Conservation (phyloP, 2,113 vertebrate species). For the Varanus komodoensis region DNA sequence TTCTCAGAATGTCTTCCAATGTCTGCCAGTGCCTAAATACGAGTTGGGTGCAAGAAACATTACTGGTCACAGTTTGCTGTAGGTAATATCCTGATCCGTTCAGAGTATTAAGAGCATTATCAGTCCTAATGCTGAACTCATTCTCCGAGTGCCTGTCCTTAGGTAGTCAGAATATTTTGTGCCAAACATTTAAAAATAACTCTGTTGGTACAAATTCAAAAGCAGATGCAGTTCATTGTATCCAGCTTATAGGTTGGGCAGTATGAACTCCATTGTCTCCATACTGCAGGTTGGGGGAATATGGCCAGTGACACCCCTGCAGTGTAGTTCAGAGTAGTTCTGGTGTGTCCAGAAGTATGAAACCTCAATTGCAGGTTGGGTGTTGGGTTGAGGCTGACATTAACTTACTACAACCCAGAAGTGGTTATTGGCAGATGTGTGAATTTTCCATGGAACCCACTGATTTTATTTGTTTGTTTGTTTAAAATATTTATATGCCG, state of each 20-base stretch:
- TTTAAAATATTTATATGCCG: no score
- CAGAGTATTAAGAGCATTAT: not conserved
- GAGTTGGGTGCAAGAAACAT: not conserved
- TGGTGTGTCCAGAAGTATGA: no score
- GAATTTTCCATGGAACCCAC: no score
- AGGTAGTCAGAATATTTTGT: not conserved
- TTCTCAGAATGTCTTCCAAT: not conserved
- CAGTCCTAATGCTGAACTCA: not conserved
- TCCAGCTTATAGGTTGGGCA: not conserved
- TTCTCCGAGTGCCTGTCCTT: not conserved
- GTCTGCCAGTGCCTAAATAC: not conserved
- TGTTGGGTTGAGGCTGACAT: not conserved
- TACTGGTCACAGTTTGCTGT: not conserved
- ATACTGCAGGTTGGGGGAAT: no score
- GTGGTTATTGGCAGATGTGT: no score
- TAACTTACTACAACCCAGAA: not conserved
- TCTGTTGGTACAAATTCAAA: no score
- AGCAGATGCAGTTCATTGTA: no score
- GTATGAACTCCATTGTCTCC: not conserved
- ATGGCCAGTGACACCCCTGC: no score
- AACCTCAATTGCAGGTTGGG: no score
- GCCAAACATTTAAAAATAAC: no score
- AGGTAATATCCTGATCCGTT: not conserved
- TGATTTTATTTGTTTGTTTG: no score
- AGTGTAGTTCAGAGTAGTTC: no score